Evolutionary conservation across 2,113 vertebrate genomes (phyloP), one percentile per base, ranked within the genome.

Genomic region (Geococcyx californianus): DNA sequence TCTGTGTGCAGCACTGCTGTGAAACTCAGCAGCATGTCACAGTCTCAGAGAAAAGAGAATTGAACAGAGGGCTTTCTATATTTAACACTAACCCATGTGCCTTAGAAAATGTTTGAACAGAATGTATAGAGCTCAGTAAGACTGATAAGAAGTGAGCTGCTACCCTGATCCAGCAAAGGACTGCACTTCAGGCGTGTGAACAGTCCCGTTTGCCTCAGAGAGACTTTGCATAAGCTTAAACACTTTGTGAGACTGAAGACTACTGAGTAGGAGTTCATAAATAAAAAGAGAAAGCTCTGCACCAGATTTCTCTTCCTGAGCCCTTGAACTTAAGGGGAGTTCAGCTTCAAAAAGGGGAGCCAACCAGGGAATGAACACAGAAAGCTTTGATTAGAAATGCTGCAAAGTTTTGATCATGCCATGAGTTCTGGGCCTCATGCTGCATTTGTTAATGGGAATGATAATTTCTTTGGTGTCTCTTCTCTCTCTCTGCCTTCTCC

Each of bases 341-440:
- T 89, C 83, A n/a, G 60, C 83, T 96, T 96, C 86, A 89, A 92
- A 92, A 90, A 2, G 4, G 18, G 56, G 66, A 92, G 40, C 80
- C 84, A 78, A 72, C 78, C 60, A 70, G 95, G 72, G 68, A 86
- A 81, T 0, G 64, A 90, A 16, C 20, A 42, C 28, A 75, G 76
- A 44, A 74, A 72, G 69, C 91, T 97, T 94, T 95, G 93, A 94
- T 95, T 81, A 75, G 73, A 82, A 93, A 60, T 78, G 64, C 84
- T 84, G 60, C 56, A 14, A 29, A 73, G 73, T 84, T 91, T 72
- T 84, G 76, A 68, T 84, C 0, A 0, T 84, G 80, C 80, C 40
- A 2, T 44, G 66, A 72, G 93, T 75, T 75, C 25, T 0, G 13
- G 52, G 38, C 52, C 60, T 81, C 24, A 1, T 77, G 55, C 83